A percentile compares a stretch with the other conserved stretches of the same genome.
phyloP scores from a whole-genome alignment of 2,888 invertebrate genomes.

The Agonopterix subpropinquella region DNA sequence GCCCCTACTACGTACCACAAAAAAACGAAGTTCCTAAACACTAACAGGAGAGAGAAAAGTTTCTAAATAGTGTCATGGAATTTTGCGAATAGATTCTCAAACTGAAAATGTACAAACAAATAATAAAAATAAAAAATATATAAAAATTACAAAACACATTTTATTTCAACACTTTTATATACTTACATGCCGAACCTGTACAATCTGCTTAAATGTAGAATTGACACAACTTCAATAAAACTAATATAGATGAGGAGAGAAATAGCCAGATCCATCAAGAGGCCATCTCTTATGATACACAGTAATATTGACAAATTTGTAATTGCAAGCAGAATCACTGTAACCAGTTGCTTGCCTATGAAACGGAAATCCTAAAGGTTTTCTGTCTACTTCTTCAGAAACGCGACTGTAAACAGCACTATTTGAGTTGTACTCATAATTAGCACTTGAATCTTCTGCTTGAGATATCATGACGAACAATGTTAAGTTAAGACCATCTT shows the following conservation, averaged over 20 bases:
- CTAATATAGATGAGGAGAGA: conserved; percentile 45
- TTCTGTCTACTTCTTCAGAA: conserved; percentile 34
- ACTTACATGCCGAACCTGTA: not conserved
- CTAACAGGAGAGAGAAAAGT: conserved; percentile 5
- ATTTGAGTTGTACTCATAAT: conserved; percentile 17
- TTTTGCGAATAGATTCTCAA: not conserved
- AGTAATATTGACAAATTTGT: conserved; percentile 50
- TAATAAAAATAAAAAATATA: conserved; percentile 29
- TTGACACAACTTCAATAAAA: too few relatives aligned
- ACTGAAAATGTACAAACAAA: conserved; percentile 59
- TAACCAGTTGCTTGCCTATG: conserved; percentile 37
- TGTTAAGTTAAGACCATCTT: conserved; percentile 49
- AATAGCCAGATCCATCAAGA: conserved; percentile 30
- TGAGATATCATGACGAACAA: conserved; percentile 54
- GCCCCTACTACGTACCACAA: conserved; percentile 4
- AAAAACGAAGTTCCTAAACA: conserved; percentile 8
- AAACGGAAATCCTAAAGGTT: conserved; percentile 63
- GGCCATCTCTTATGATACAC: conserved; percentile 42
- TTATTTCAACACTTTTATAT: not conserved
- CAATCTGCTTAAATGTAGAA: too few relatives aligned
- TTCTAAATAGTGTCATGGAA: conserved; percentile 6
- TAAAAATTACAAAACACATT: not conserved
- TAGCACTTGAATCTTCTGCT: conserved; percentile 18
- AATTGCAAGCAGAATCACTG: conserved; percentile 37
- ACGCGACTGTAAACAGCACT: conserved; percentile 27